Evolutionary conservation across 2,888 invertebrate genomes (phyloP), one percentile per base, ranked within the genome.

Genomic region (Trilocha varians): DNA sequence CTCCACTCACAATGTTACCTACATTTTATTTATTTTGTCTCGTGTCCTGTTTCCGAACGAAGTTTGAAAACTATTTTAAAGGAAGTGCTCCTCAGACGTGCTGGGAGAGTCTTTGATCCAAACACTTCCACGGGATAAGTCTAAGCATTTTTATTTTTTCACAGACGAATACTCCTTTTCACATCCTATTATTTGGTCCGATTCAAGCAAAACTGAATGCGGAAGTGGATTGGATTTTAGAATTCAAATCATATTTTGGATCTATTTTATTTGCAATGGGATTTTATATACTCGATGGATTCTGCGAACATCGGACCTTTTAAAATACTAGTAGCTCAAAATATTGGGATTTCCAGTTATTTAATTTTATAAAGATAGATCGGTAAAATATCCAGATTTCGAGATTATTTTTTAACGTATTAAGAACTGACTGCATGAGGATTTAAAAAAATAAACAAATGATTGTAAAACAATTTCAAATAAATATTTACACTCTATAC

Each of bases 191-290:
- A 46, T 42, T 43, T 46, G 36, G 55, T 50, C 47, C 44, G 36
- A 42, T 42, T 38, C 42, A 47, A 43, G 43, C 48, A 18, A 43
- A 52, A 44, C 42, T 43, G 51, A 48, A 61, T 50, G 48, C 55
- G 48, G 44, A 48, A 57, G 49, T 54, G 53, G 49, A 61, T 55
- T 59, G 57, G 53, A 57, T 57, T 55, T 54, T 49, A 44, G 49
- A 47, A 53, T 49, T 38, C 48, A 48, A 48, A 44, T 43, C 45
- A 41, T 48, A 41, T 41, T 41, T 45, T 44, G 43, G 51, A 50
- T 53, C 47, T 51, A 49, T 53, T 59, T 52, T 51, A 56, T 55
- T 52, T 41, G 44, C 39, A 41, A 32, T 48, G 39, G 37, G 43
- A 39, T 43, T 47, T 43, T 39, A 36, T 34, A 39, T n/a, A 44